Base-by-base conservation (phyloP, 2,888 invertebrate genomes). In the Euclidia mi region DNA sequence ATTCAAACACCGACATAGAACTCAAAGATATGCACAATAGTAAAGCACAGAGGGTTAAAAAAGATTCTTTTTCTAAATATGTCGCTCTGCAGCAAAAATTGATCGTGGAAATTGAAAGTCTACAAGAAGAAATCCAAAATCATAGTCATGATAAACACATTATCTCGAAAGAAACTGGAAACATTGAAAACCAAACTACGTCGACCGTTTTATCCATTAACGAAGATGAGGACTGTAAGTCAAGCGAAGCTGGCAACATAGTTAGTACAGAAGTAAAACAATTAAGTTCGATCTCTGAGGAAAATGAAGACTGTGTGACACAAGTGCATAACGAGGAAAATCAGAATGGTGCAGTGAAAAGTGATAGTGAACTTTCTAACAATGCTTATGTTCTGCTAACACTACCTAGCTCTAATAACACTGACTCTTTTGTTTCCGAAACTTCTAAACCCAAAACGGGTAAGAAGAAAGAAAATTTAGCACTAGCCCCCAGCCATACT, bases 321-420 rank as follows among this genome's bases (percentile, higher is more conserved):
- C 51, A 43, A 20, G 17, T 50, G 35, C 61, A 35, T 52, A 45
- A 52, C 11, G 47, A 50, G 34, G 45, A 44, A 14, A 59, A 64
- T 31, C 42, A 51, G 9, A 56, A 59, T 18, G 50, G 58, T 7
- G 53, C 60, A 35, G 40, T 58, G 11, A 53, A 63, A 49, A 69
- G 47, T 40, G 68, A 78, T 50, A 69, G 53, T 43, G 64, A 77
- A 56, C 75, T 88, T 63, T 78, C 86, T 75, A 86, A 87, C 73
- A 89, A 87, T 73, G 82, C 91, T 83, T 89, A 84, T 66, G 73
- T 89, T 50, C 84, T 89, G 74, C 79, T 90, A 85, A 89, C 90
- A 71, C 78, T 88, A 67, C 87, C 89, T 59, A 82, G 87, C 73
- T 81, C 82, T 81, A 73, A 67, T 59, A 71, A 69, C 56, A 52